These are phyloP conservation scores for Drosophila asahinai DNA, from an alignment of 1,140 invertebrate species.

Conservation along the genomic window DNA sequence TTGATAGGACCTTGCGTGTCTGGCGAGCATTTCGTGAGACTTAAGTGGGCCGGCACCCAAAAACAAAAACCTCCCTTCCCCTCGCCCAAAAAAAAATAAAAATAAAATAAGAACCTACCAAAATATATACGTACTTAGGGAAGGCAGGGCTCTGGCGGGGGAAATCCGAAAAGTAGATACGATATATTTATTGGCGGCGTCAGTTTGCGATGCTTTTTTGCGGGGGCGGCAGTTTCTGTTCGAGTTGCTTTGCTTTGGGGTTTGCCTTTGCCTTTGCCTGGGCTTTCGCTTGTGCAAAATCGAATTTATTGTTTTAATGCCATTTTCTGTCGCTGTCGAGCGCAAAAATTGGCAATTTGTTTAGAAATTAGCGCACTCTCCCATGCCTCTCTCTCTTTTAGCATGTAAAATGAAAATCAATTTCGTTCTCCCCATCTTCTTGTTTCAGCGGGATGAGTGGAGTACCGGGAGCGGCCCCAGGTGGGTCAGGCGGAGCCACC, in stretches of 20 bases:
- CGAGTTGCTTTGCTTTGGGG: conserved; percentile 41
- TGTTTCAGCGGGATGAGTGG: conserved; percentile 45
- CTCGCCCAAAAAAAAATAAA: conserved; percentile 7
- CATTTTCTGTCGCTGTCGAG: conserved; percentile 73
- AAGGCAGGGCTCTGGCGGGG: conserved; percentile 1
- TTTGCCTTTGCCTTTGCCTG: conserved; percentile 30
- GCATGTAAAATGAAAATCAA: conserved; percentile 79
- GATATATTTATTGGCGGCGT: conserved; percentile 76
- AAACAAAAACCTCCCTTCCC: conserved; percentile 24
- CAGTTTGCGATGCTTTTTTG: conserved; percentile 50
- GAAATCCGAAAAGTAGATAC: conserved; percentile 60
- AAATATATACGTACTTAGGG: conserved; percentile 20
- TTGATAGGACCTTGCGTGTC: conserved; percentile 62
- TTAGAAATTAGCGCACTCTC: conserved; percentile 79
- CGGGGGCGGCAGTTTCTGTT: conserved; percentile 44
- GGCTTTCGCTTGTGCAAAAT: conserved; percentile 61
- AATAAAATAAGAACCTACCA: conserved; percentile 3
- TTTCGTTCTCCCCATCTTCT: conserved; percentile 40
- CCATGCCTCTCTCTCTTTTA: conserved; percentile 29
- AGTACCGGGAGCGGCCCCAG: conserved; percentile 45
- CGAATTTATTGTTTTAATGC: conserved; percentile 84
- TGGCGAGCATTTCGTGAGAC: conserved; percentile 70
- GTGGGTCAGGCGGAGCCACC: conserved; percentile 31
- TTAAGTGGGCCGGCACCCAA: conserved; percentile 77
- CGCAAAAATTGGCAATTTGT: conserved; percentile 80